Base-by-base conservation (phyloP, 2,888 invertebrate genomes). In the Leptogaster cylindrica region DNA sequence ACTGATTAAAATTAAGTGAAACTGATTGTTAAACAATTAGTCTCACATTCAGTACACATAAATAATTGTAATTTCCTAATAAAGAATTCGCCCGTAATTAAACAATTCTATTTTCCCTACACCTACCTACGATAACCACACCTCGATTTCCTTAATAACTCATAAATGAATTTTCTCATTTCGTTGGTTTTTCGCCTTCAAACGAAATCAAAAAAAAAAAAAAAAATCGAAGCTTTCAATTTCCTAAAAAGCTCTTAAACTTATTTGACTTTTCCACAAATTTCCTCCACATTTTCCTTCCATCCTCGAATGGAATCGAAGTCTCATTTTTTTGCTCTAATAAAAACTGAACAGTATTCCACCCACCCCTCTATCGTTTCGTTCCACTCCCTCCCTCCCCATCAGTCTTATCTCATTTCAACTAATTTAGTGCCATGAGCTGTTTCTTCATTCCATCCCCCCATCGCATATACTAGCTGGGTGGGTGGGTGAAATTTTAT, bases 371-470 rank as follows among this genome's bases (percentile, higher is more conserved):
- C 7, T 44, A 4, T 28, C 27, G 3, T 1, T 8, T 28, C 18
- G 10, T 8, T 31, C 10, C 7, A 7, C 18, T 28, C n/a, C n/a
- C 16, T 16, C 41, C 50, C 39, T 39, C 39, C 25, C 16, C n/a
- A 25, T 28, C 27, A 50, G 33, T 52, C 52, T 65, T 52, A 65
- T 65, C 65, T 65, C 65, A 51, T 65, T 65, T 65, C 39, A 50
- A 50, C 65, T 65, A 65, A 65, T 65, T 65, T 65, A 65, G 58
- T 61, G 14, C 61, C 18, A 61, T 61, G 61, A 33, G 18, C 25
- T 16, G 16, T 61, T 61, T 61, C 61, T 61, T 61, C 61, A 28
- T 61, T 61, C 14, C 20, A 23, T 28, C 61, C n/a, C 28, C 20
- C 61, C 61, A 20, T 1, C 27, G 5, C 51, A 41, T 41, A 10